A percentile compares a stretch with the other conserved stretches of the same genome.
These are phyloP conservation scores for Helleia helle DNA, from an alignment of 2,888 invertebrate species.

Conservation along the genomic window DNA sequence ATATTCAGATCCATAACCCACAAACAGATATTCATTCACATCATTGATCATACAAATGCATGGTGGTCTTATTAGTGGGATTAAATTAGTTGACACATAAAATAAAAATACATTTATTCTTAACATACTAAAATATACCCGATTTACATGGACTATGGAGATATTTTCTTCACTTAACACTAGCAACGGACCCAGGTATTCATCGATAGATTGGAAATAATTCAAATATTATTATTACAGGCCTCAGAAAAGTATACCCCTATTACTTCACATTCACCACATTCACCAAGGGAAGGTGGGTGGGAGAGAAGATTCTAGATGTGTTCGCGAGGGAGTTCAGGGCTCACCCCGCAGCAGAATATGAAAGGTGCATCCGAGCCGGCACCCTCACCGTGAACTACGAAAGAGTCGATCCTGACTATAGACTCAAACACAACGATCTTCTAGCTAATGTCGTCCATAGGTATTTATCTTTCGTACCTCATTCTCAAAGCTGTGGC, in stretches of 20 bases:
- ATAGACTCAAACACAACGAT: constrained; percentile 94
- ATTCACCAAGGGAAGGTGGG: constrained; percentile 97
- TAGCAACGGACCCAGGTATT: too few species aligned
- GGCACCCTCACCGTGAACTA: constrained; percentile 96
- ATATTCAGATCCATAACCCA: too few species aligned
- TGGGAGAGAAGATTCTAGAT: constrained; percentile 92
- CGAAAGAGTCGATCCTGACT: constrained; percentile 91
- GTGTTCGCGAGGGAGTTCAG: constrained; percentile 95
- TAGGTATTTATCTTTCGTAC: constrained; percentile 76
- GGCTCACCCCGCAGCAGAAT: constrained; percentile 94
- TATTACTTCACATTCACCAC: constrained; percentile 98
- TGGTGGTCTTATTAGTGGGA: too few species aligned
- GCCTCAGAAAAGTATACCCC: constrained; percentile 95
- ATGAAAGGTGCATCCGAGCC: constrained; percentile 91
- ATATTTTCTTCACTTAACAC: too few species aligned
- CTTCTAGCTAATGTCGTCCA: constrained; percentile 94
- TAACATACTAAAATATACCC: too few species aligned
- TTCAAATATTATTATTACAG: constrained; percentile 70
- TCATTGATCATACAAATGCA: too few species aligned
- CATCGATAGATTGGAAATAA: too few species aligned
- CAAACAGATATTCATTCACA: too few species aligned
- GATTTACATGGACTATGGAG: too few species aligned
- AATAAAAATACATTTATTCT: too few species aligned
- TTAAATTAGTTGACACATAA: too few species aligned
- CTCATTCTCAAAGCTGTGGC: constrained; percentile 16